These are phyloP conservation scores for Turritopsis dohrnii DNA, from an alignment of 30 jellyfish, hydroid and myxozoan genomes.

Conservation along the genomic window DNA sequence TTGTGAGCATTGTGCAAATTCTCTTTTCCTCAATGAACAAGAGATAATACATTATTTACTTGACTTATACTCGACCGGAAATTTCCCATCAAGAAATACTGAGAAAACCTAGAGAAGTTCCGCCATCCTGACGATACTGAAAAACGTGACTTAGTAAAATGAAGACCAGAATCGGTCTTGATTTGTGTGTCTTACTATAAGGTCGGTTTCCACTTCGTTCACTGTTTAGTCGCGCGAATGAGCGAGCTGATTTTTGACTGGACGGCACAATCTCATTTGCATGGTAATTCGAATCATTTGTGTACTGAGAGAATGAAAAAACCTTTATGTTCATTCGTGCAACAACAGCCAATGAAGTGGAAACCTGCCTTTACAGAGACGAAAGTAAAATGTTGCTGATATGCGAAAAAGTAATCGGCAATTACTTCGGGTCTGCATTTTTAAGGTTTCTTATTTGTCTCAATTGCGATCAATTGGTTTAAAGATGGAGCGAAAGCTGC, in stretches of 20 bases:
- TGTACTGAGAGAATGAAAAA: too few species aligned
- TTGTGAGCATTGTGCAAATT: background rate
- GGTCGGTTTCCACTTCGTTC: too few species aligned
- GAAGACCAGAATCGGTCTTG: background rate
- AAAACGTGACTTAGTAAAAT: background rate
- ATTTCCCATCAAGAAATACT: background rate
- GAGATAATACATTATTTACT: background rate
- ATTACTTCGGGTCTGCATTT: background rate
- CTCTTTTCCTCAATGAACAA: background rate
- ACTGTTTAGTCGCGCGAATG: too few species aligned
- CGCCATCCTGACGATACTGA: background rate
- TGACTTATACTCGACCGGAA: background rate
- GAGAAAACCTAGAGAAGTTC: background rate
- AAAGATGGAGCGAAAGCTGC: conserved; percentile 14
- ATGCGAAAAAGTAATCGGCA: too few species aligned
- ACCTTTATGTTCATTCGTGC: too few species aligned
- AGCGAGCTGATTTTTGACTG: too few species aligned
- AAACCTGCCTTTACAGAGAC: too few species aligned
- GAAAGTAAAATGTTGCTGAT: too few species aligned
- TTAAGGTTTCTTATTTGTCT: background rate
- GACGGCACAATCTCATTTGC: too few species aligned
- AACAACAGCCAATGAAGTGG: too few species aligned
- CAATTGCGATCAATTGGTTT: background rate
- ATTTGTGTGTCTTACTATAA: too few species aligned
- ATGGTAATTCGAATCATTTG: too few species aligned